Conservation (phyloP, 2,797 vertebrate genomes). For the Liparis tanakae region DNA sequence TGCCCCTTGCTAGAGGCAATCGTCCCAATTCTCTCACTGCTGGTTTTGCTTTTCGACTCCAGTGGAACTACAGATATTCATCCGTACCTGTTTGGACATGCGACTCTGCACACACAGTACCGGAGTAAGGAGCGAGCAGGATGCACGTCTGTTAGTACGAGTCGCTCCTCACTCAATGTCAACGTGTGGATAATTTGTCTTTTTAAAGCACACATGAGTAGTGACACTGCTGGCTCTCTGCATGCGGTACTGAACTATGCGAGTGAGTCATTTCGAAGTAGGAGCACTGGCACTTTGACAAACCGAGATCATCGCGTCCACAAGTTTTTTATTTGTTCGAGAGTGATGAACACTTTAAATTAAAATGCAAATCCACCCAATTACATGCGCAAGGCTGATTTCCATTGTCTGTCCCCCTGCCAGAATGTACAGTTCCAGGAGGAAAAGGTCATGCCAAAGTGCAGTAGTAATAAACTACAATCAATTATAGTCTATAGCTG, state of each 20-base stretch:
- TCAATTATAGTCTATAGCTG: too few species aligned
- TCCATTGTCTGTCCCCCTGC: too few species aligned
- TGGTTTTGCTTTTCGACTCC: conserved; percentile 41
- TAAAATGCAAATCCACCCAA: too few species aligned
- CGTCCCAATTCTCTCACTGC: conserved; percentile 29
- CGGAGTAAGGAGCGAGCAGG: conserved; percentile 3
- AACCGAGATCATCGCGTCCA: conserved; percentile 49
- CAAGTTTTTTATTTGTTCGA: conserved; percentile 9
- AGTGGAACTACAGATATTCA: conserved; percentile 34
- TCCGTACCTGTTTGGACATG: conserved; percentile 37
- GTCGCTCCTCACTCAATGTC: conserved; percentile 9
- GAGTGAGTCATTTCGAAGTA: conserved; percentile 43
- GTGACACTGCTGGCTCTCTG: conserved; percentile 28
- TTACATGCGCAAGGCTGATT: too few species aligned
- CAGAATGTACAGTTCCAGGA: too few species aligned
- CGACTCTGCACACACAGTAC: conserved; percentile 7
- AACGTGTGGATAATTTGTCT: conserved; percentile 36
- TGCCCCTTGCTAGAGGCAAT: conserved; percentile 56
- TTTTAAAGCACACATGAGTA: conserved; percentile 34
- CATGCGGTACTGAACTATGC: conserved; percentile 39
- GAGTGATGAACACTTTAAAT: too few species aligned
- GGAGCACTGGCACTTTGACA: conserved; percentile 44
- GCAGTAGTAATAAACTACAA: too few species aligned
- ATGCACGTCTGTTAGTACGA: conserved; percentile 7
- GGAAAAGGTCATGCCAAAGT: too few species aligned